A percentile compares a stretch with the other conserved stretches of the same genome.
Conservation (phyloP, 2,797 vertebrate genomes). For the Pangasius larnaudii region DNA sequence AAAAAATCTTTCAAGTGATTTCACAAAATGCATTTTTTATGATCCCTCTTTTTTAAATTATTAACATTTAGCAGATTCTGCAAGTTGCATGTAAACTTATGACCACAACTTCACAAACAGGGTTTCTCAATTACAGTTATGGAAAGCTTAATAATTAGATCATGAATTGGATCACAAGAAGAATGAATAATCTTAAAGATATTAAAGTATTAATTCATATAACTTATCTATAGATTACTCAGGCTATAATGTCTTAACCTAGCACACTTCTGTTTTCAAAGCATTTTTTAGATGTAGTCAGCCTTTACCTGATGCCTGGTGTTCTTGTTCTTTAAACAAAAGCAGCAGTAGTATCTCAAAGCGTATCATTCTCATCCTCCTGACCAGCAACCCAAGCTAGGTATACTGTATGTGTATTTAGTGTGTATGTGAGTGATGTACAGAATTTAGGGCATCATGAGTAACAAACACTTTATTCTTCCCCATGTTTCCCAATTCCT, state of each 20-base stretch:
- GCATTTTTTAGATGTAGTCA: neutral
- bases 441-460: neutral
- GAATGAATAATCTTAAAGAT: neutral
- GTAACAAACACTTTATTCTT: neutral
- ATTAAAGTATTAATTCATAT: neutral
- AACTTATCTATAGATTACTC: neutral
- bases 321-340: conserved; percentile 1
- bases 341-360: conserved; percentile 25
- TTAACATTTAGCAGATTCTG: too few relatives aligned
- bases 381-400: neutral
- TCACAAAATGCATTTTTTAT: too few relatives aligned
- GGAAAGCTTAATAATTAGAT: neutral
- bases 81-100: too few relatives aligned
- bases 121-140: neutral
- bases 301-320: conserved; percentile 37
- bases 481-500: neutral
- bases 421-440: neutral
- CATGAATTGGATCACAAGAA: neutral
- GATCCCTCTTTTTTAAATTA: too few relatives aligned
- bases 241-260: neutral
- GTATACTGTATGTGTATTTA: neutral
- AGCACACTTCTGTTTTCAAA: neutral
- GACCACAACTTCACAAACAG: neutral
- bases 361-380: neutral
- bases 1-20: too few relatives aligned